phyloP scores from a whole-genome alignment of 2,797 vertebrate species.

The Sarcoramphus papa region DNA sequence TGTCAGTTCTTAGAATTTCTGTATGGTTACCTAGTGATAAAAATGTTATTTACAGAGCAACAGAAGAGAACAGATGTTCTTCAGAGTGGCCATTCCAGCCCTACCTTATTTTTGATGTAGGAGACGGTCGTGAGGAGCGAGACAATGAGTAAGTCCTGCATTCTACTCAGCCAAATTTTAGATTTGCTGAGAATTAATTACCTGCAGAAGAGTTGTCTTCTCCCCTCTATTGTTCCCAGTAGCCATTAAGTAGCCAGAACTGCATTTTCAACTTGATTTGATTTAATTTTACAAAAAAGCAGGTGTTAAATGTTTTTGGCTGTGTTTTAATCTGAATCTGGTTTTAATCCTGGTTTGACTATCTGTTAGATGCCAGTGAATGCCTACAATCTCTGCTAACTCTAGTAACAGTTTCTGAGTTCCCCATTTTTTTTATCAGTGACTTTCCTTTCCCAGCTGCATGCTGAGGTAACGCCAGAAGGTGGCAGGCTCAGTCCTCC shows the following conservation, averaged over 20 bases:
- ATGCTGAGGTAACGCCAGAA: background rate
- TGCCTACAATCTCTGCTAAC: background rate
- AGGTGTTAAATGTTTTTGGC: background rate
- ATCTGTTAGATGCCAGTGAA: background rate
- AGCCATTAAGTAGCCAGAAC: background rate
- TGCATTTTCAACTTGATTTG: background rate
- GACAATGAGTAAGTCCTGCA: constrained; percentile 77
- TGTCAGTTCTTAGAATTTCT: background rate
- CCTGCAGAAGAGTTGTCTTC: background rate
- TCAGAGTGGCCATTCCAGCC: constrained; percentile 81
- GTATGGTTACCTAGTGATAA: background rate
- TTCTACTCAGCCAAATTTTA: background rate
- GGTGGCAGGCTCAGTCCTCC: constrained; percentile 23
- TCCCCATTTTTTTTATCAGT: background rate
- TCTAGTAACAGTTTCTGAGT: background rate
- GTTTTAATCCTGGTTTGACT: background rate
- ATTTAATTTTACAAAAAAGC: background rate
- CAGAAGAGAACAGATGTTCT: constrained; percentile 73
- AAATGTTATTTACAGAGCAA: constrained; percentile 63
- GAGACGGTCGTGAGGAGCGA: constrained; percentile 77
- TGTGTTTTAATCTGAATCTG: background rate
- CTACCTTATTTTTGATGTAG: constrained; percentile 85
- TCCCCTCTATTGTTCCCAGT: background rate
- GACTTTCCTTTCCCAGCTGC: background rate
- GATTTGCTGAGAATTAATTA: background rate